These are phyloP conservation scores for Amphipyra tragopoginis DNA, from an alignment of 2,888 invertebrate genomes.

Conservation along the genomic window DNA sequence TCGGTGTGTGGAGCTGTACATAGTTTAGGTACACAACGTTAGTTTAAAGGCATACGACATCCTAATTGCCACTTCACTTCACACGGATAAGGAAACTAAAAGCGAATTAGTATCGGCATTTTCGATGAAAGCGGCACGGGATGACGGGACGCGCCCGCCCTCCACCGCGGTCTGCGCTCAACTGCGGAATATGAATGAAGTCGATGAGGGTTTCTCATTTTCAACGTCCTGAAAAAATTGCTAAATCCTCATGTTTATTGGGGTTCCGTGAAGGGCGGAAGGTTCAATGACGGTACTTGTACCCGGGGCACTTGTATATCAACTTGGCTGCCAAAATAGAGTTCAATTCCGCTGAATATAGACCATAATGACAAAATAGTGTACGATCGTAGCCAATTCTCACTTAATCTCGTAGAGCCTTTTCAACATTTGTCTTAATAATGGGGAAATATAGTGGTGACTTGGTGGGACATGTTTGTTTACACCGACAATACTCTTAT, in stretches of 20 bases:
- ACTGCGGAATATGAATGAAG: constrained; percentile 79
- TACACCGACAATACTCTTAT: constrained; percentile 12
- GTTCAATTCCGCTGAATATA: constrained; percentile 42
- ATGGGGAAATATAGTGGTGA: constrained; percentile 19
- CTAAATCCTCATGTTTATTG: constrained; percentile 61
- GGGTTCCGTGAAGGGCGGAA: constrained; percentile 49
- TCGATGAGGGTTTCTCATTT: constrained; percentile 75
- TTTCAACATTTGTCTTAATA: constrained; percentile 27
- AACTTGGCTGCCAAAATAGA: constrained; percentile 54
- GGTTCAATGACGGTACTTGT: constrained; percentile 50
- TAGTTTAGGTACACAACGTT: constrained; percentile 28
- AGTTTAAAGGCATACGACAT: constrained; percentile 47
- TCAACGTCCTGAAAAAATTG: constrained; percentile 68
- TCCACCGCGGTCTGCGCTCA: constrained; percentile 78
- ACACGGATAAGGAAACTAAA: constrained; percentile 61
- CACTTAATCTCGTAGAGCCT: constrained; percentile 32
- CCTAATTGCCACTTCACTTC: constrained; percentile 60
- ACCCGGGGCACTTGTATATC: constrained; percentile 42
- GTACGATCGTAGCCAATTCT: constrained; percentile 31
- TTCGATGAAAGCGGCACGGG: constrained; percentile 43
- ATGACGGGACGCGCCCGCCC: constrained; percentile 71
- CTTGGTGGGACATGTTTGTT: constrained; percentile 17
- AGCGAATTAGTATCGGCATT: constrained; percentile 62
- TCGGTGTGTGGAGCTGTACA: constrained; percentile 12
- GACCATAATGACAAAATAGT: constrained; percentile 30